Evolutionary conservation across 2,888 invertebrate genomes (phyloP), one percentile per base, ranked within the genome.

Genomic region (Cheilosia scutellata): DNA sequence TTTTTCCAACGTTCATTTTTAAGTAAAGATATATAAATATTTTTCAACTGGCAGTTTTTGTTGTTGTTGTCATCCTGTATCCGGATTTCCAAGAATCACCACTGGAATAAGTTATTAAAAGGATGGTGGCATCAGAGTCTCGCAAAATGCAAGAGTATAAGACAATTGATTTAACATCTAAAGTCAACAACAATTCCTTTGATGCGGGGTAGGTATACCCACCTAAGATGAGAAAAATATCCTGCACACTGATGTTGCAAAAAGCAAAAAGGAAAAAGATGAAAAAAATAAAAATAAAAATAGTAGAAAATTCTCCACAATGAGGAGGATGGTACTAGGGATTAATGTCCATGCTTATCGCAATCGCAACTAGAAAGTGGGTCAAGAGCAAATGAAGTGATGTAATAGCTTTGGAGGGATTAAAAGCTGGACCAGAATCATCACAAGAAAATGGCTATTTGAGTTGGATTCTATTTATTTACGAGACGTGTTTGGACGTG

Each of bases 401-500:
- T 75, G 78, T 79, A 79, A 79, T 60, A 55, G 51, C 49, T 66
- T 66, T 27, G 66, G 49, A 72, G 42, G 29, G 62, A 77, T 44
- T 65, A 47, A 53, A 57, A 79, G 51, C 68, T 68, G 60, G 7
- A 47, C 37, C 37, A 11, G 47, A 53, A 29, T 51, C 65, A 75
- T 74, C 70, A 74, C 78, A 62, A 29, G 49, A 53, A 63, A 83
- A 74, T 74, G 57, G 57, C 57, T 47, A 57, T 63, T 79, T 70
- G 70, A 70, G 74, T 79, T 75, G 63, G 53, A 63, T 84, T 70
- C 74, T 74, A 70, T 84, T 79, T 84, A 75, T 79, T 79, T 75
- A 55, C 68, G 25, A 20, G 70, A 62, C 63, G 27, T 42, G 74
- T 68, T 62, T 42, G 51, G 9, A 25, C 55, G 42, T 42, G 44